Percentiles rank a stretch among this genome's conserved stretches.
Evolutionary conservation across 2,113 vertebrate genomes (phyloP).

Genomic region (Oryctolagus cuniculus): mOryCun1.1 NC_091449.1:39425001-39425500

Average conservation of each 20-base stretch:
- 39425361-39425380: neutral
- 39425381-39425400: neutral
- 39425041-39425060: accelerated
- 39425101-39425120: neutral
- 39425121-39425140: slow-evolving; percentile 90
- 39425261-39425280: neutral
- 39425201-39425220: neutral
- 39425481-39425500: neutral
- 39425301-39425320: accelerated
- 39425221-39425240: neutral
- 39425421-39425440: accelerated
- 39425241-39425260: neutral
- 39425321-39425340: too few relatives aligned
- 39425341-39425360: neutral
- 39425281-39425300: neutral
- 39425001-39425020: neutral
- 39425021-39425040: neutral
- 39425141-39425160: slow-evolving; percentile 90
- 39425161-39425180: slow-evolving; percentile 88
- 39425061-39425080: slow-evolving; percentile 15
- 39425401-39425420: too few relatives aligned
- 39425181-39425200: slow-evolving; percentile 53
- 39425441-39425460: accelerated
- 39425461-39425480: neutral
- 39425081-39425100: neutral